Percentiles rank a stretch among this genome's conserved stretches.
These are phyloP conservation scores for Balearica regulorum DNA, from an alignment of 2,797 vertebrate genomes.

Conservation along the genomic window DNA sequence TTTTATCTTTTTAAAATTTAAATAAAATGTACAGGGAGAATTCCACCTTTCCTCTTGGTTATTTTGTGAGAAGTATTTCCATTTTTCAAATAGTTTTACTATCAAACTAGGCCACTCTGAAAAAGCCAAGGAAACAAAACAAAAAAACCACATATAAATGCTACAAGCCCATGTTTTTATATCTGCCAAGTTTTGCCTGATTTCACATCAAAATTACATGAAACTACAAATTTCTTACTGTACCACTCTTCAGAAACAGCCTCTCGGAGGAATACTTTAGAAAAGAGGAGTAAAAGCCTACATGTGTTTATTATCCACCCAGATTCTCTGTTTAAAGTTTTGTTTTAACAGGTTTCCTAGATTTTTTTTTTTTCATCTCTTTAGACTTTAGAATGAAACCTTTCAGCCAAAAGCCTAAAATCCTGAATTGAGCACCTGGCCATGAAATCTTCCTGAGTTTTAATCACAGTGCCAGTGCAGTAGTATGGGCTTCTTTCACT, in stretches of 20 bases:
- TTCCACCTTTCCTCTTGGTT: neutral
- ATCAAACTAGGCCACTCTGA: neutral
- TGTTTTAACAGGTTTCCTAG: neutral
- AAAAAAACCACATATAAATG: neutral
- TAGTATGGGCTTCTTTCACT: neutral
- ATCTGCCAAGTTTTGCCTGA: neutral
- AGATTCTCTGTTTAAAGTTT: neutral
- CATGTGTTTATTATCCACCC: neutral
- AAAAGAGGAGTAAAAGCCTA: neutral
- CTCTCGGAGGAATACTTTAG: neutral
- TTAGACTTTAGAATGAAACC: neutral
- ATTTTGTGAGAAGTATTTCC: neutral
- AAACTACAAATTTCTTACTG: neutral
- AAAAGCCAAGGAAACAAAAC: neutral
- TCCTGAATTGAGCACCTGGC: neutral
- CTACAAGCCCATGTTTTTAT: neutral
- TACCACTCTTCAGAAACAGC: neutral
- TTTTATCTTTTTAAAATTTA: neutral
- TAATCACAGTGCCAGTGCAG: neutral
- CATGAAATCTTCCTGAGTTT: neutral
- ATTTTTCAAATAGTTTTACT: neutral
- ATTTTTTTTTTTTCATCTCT: neutral
- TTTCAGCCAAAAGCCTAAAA: neutral
- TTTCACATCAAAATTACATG: neutral
- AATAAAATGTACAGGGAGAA: neutral